phyloP scores from a whole-genome alignment of 2,797 vertebrate species.

The Sternarchorhynchus goeldii region DNA sequence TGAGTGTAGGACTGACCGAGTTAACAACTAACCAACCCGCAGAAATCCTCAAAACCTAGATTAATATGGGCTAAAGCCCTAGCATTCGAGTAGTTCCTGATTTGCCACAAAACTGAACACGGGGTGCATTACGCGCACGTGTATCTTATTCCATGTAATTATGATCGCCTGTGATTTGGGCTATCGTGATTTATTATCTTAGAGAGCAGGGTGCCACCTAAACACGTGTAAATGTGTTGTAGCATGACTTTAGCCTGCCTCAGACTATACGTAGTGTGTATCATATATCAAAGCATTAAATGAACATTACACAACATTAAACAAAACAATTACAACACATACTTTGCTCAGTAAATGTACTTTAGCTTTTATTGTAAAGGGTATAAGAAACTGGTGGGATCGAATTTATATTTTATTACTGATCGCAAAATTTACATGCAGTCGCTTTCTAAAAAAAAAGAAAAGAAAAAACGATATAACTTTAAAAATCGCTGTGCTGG shows the following conservation, averaged over 20 bases:
- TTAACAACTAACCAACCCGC: neutral
- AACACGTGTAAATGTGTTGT: conserved; percentile 4
- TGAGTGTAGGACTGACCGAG: neutral
- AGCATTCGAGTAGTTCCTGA: no score
- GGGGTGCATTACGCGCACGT: neutral
- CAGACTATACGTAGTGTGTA: neutral
- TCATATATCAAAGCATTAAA: conserved; percentile 39
- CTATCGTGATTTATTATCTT: neutral
- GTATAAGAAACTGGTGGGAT: conserved; percentile 81
- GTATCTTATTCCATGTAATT: neutral
- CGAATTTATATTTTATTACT: conserved; percentile 73
- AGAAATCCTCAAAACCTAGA: neutral
- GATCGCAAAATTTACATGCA: conserved; percentile 81
- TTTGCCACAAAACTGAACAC: neutral
- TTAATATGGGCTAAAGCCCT: no score
- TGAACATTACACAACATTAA: conserved; percentile 48
- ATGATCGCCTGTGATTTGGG: neutral
- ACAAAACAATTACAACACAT: conserved; percentile 66
- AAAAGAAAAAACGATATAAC: conserved; percentile 71
- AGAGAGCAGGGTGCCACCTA: neutral
- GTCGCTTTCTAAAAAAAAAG: conserved; percentile 74
- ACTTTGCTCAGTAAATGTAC: conserved; percentile 63
- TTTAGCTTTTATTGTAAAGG: conserved; percentile 80
- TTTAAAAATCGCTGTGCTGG: conserved; percentile 65
- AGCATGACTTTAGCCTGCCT: neutral